A percentile compares a stretch with the other conserved stretches of the same genome.
Evolutionary conservation across 2,888 invertebrate genomes (phyloP).

Genomic region (Unio pictorum): DNA sequence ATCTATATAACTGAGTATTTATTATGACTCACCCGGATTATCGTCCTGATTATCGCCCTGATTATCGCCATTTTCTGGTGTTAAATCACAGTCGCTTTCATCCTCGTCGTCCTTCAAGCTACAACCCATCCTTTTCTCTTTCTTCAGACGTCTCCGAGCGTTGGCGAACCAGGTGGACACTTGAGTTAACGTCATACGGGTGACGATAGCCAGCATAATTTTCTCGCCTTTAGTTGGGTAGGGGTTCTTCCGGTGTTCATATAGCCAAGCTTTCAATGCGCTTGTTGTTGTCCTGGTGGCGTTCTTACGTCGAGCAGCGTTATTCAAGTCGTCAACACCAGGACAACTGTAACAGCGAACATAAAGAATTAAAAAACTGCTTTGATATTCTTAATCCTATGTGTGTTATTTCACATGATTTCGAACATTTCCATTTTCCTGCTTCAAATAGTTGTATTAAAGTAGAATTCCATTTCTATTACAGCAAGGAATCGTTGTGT

Average conservation of each 20-base stretch:
- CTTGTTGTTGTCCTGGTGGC: slow-evolving; percentile 97
- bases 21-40: too few species aligned
- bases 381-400: too few species aligned
- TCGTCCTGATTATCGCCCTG: too few species aligned
- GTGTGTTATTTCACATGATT: too few species aligned
- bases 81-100: too few species aligned
- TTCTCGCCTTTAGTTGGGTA: slow-evolving; percentile 97
- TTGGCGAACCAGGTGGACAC: slow-evolving; percentile 98
- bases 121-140: slow-evolving; percentile 98
- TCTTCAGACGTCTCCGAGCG: slow-evolving; percentile 91
- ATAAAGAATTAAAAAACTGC: neutral
- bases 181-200: slow-evolving; percentile 91
- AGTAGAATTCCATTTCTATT: too few species aligned
- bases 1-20: too few species aligned
- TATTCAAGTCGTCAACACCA: slow-evolving; percentile 86
- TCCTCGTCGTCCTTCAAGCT: too few species aligned
- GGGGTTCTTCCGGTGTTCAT: slow-evolving; percentile 96
- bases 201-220: slow-evolving; percentile 94
- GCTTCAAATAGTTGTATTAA: too few species aligned
- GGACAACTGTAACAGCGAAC: slow-evolving; percentile 44
- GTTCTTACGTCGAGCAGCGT: slow-evolving; percentile 89
- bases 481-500: too few species aligned
- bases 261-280: slow-evolving; percentile 96
- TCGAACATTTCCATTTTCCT: too few species aligned
- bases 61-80: too few species aligned